Conservation (phyloP, 2,888 invertebrate genomes). For the Nemoura dubitans region DNA sequence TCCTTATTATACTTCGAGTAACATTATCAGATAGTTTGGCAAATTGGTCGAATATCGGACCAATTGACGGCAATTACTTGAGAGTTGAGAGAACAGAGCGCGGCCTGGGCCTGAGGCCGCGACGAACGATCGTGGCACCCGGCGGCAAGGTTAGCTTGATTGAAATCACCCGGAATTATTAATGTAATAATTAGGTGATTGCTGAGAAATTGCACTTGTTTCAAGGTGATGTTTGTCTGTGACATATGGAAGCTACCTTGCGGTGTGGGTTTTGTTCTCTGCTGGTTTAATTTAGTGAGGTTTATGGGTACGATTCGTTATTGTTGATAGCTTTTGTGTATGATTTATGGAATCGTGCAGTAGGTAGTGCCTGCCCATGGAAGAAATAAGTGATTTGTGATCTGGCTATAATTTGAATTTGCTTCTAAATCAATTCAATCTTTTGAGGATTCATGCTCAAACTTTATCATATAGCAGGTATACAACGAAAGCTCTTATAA, state of each 20-base stretch:
- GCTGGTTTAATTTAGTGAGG: background rate
- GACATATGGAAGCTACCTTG: background rate
- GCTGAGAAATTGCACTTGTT: background rate
- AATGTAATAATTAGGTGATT: slow-evolving; percentile 7
- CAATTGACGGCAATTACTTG: background rate
- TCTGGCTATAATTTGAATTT: background rate
- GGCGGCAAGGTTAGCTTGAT: background rate
- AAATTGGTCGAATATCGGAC: background rate
- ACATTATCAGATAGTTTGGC: background rate
- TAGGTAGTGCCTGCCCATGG: background rate
- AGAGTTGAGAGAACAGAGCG: background rate
- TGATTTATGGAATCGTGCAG: background rate
- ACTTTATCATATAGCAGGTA: background rate
- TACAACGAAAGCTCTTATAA: no score
- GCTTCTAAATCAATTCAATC: background rate
- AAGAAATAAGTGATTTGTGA: background rate
- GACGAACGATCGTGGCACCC: background rate
- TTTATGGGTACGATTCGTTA: background rate
- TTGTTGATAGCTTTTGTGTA: background rate
- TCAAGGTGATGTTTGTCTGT: background rate
- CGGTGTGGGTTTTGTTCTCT: background rate
- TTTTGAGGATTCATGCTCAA: background rate
- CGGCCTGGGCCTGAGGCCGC: background rate
- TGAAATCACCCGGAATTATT: background rate
- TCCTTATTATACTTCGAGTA: background rate